Evolutionary conservation across 2,797 vertebrate genomes (phyloP).

Genomic region (Gambelia wislizenii): DNA sequence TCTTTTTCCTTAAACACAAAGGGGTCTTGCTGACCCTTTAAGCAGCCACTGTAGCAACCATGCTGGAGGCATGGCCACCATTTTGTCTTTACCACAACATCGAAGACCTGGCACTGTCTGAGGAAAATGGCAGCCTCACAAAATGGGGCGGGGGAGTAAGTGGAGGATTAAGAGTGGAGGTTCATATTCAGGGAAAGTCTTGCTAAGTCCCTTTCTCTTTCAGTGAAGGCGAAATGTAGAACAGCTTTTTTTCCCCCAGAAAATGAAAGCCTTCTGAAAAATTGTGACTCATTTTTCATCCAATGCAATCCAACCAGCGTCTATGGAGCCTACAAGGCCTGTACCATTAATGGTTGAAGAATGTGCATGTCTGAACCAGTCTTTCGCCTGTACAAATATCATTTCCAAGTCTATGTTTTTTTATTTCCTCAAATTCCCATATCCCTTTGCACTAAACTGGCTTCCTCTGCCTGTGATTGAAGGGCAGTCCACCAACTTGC

Average conservation of each 20-base stretch:
- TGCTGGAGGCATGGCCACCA: no score
- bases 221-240: not conserved
- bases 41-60: no score
- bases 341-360: not conserved
- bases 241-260: no score
- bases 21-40: no score
- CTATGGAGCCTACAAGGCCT: not conserved
- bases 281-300: no score
- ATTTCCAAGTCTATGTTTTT: conserved; percentile 1
- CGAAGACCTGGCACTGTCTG: no score
- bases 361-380: not conserved
- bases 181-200: no score
- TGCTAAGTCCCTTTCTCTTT: not conserved
- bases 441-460: conserved; percentile 10
- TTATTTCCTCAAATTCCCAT: conserved; percentile 19
- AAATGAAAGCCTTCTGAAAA: not conserved
- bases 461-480: conserved; percentile 20
- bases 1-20: no score
- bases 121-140: no score
- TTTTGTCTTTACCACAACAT: no score
- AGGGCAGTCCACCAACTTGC: conserved; percentile 4
- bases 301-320: not conserved
- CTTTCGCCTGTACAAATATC: not conserved
- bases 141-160: no score
- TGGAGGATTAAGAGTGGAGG: no score